phyloP scores from a whole-genome alignment of 1,140 invertebrate genomes.

The Eurosta solidaginis region DNA sequence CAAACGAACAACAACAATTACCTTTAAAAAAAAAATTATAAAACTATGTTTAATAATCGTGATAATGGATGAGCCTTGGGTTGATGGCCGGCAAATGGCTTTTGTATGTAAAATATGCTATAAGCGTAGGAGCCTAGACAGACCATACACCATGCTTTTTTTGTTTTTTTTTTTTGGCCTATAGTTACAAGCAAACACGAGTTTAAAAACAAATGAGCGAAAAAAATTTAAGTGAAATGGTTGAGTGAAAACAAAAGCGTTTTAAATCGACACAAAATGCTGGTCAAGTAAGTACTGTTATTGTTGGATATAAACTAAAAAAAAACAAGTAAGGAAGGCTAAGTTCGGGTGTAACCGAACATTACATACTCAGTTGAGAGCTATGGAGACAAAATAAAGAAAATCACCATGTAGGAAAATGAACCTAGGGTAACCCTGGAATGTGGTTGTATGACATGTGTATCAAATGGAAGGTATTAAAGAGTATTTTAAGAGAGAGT shows the following conservation, averaged over 20 bases:
- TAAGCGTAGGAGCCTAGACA: background rate
- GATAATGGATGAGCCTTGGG: background rate
- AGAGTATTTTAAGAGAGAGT: no score
- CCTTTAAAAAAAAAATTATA: background rate
- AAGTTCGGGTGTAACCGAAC: no score
- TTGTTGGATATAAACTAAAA: background rate
- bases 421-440: no score
- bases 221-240: background rate
- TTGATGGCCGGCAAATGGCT: background rate
- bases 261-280: constrained; percentile 2
- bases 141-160: background rate
- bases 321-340: no score
- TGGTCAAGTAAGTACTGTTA: background rate
- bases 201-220: background rate
- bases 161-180: no score
- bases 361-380: no score
- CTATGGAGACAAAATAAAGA: no score
- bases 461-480: no score
- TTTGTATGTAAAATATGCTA: background rate
- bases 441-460: no score
- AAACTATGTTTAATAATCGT: background rate
- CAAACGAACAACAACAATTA: background rate
- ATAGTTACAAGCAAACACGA: background rate
- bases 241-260: constrained; percentile 23
- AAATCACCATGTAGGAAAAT: no score